Evolutionary conservation across 2,113 vertebrate species (phyloP), one percentile per base, ranked within the genome.

Genomic region (Chamaea fasciata): DNA sequence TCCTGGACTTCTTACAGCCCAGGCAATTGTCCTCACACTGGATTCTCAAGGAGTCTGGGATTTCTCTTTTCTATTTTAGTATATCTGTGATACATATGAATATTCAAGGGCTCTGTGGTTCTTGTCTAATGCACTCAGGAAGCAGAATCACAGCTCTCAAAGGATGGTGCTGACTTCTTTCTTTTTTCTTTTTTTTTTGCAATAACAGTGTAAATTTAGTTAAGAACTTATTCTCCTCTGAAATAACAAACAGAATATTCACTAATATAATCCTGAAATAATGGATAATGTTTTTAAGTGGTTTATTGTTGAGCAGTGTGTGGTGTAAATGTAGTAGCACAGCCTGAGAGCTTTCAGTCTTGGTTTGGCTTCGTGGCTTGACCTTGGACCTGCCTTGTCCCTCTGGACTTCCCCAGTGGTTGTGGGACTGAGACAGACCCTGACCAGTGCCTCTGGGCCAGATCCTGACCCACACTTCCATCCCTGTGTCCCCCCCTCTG

Each of bases 111-210:
- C n/a, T 84, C 13, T n/a, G 21, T 49, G 70, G 17, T 46, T 90
- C 42, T 28, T 75, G 28, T 26, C 19, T 60, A 9, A 11, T 46
- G 13, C 55, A 52, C 12, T 6, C 14, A 42, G 49, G 53, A 64
- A 83, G 19, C 30, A 30, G 39, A 77, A 30, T 52, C 21, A 68
- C 33, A 50, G 46, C 17, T 59, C 33, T 80, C 55, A 33, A 53
- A 50, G 7, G 41, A 13, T 0, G 0, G 7, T 41, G 23, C 23
- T 84, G 49, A 50, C 9, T 78, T 15, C 23, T 49, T 23, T 49
- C 3, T 13, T 15, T 56, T 50, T 56, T 13, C 13, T 27, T 26
- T 39, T 42, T 17, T 74, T 35, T 79, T 74, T 35, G 7, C 8
- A 70, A 39, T 60, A 33, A 15, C 16, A 7, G 8, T 27, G 11